Conservation (phyloP, 2,797 vertebrate species). For the Sebastes dallii region DNA sequence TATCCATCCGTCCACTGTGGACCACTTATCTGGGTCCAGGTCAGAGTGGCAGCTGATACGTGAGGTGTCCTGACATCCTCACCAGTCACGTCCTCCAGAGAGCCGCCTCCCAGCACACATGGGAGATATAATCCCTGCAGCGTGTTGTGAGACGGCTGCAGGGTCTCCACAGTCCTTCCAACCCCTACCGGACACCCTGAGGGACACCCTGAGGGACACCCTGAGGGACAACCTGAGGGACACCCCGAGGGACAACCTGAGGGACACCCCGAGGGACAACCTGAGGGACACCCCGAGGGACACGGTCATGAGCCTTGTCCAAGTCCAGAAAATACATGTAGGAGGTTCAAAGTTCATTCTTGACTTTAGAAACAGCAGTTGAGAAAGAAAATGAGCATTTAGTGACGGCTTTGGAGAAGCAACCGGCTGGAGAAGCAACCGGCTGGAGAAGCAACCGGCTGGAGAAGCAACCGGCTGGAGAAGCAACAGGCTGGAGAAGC, state of each 20-base stretch:
- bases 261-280: too few relatives aligned
- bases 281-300: background rate
- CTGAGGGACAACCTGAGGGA: too few relatives aligned
- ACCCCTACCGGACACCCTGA: background rate
- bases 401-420: background rate
- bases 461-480: too few relatives aligned
- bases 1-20: background rate
- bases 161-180: background rate
- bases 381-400: background rate
- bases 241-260: too few relatives aligned
- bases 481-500: too few relatives aligned
- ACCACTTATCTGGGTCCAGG: background rate
- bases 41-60: background rate
- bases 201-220: too few relatives aligned
- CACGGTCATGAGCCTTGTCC: background rate
- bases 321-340: too few relatives aligned
- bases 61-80: too few relatives aligned
- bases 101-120: background rate
- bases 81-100: background rate
- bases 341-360: background rate
- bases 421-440: too few relatives aligned
- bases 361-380: background rate
- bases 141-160: background rate
- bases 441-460: too few relatives aligned
- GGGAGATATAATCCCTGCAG: background rate